These are phyloP conservation scores for Spilosoma lubricipeda DNA, from an alignment of 2,888 invertebrate genomes.

Conservation along the genomic window DNA sequence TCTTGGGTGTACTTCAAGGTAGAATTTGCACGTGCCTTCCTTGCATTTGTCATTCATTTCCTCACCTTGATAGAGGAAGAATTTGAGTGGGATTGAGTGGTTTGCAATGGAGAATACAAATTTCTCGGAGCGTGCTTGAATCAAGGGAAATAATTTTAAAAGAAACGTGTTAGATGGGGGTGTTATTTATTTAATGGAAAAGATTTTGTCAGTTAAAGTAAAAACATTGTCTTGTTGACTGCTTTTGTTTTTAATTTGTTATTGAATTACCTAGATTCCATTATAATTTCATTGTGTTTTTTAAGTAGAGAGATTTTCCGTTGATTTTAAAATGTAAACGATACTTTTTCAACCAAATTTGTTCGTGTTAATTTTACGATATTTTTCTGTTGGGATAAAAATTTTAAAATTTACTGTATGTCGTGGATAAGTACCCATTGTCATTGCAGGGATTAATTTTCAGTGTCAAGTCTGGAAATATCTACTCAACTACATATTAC, in stretches of 20 bases:
- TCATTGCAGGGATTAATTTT: background rate
- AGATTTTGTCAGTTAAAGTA: background rate
- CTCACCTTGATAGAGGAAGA: background rate
- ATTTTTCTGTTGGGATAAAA: no score
- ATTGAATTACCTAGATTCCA: background rate
- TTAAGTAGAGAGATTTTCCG: background rate
- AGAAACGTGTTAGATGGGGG: background rate
- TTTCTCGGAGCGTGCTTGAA: background rate
- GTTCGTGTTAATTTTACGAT: background rate
- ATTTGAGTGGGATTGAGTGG: background rate
- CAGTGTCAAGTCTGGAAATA: background rate
- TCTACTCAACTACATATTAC: background rate
- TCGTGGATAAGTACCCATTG: no score
- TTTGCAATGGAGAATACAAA: slow-evolving; percentile 3
- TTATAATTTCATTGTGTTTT: no score
- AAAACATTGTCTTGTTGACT: background rate
- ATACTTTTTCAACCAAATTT: background rate
- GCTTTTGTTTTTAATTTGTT: background rate
- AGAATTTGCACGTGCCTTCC: background rate
- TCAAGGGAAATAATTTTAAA: background rate
- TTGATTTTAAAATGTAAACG: background rate
- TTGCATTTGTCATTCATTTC: background rate
- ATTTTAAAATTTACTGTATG: no score
- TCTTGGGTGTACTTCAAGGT: background rate
- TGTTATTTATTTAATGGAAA: background rate